Evolutionary conservation across 2,113 vertebrate genomes (phyloP).

Genomic region (Pluvialis apricaria): DNA sequence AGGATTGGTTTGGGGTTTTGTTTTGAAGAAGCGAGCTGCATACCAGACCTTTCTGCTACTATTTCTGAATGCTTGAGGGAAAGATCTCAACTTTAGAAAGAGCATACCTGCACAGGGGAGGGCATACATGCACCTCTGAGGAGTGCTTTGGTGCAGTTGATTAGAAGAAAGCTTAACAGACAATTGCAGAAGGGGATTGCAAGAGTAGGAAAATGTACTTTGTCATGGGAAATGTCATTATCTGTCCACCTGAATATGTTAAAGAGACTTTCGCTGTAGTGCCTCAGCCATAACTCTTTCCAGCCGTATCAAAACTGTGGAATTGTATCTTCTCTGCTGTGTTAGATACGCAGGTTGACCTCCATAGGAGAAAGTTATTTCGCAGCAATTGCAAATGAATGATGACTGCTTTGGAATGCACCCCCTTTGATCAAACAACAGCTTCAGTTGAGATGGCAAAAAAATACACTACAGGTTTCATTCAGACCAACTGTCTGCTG

Average conservation of each 20-base stretch:
- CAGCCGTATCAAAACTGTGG: neutral
- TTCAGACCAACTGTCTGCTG: neutral
- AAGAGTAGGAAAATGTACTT: neutral
- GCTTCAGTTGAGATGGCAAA: neutral
- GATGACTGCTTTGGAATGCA: neutral
- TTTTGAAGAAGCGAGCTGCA: neutral
- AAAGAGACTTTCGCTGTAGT: neutral
- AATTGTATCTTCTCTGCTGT: neutral
- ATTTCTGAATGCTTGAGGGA: neutral
- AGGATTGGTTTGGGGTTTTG: neutral
- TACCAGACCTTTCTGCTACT: neutral
- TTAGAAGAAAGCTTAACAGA: neutral
- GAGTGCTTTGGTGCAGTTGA: neutral
- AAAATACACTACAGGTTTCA: neutral
- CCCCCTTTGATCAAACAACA: neutral
- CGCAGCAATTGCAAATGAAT: neutral
- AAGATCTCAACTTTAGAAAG: neutral
- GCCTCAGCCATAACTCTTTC: neutral
- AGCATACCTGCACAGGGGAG: fast-evolving
- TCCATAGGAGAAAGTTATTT: neutral
- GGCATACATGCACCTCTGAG: neutral
- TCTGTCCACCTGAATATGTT: neutral
- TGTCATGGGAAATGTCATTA: neutral
- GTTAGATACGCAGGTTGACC: neutral
- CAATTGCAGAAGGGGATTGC: neutral